A percentile compares a stretch with the other conserved stretches of the same genome.
phyloP scores from a whole-genome alignment of 2,797 vertebrate species.

The Pantherophis alleghaniensis region DNA sequence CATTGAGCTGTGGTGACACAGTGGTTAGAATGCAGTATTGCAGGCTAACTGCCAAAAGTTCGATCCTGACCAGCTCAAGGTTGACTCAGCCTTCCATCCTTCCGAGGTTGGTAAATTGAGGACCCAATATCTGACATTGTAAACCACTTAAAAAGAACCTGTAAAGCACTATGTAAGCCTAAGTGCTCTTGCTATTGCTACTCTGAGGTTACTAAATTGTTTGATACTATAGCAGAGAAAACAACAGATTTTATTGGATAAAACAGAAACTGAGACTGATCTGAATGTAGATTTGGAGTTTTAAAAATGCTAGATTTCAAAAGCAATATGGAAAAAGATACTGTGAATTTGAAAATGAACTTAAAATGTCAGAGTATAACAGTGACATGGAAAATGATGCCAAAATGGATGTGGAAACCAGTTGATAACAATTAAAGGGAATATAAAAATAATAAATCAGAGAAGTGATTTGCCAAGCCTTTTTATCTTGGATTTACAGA shows the following conservation, averaged over 20 bases:
- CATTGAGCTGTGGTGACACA: background rate
- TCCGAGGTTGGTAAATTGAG: background rate
- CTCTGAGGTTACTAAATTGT: background rate
- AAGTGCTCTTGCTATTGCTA: background rate
- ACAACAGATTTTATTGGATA: background rate
- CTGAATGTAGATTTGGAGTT: background rate
- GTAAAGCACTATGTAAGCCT: background rate
- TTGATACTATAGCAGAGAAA: background rate
- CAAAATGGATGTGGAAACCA: background rate
- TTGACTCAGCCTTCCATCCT: background rate
- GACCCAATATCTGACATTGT: background rate
- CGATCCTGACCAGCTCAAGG: fast-evolving
- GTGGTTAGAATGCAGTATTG: background rate
- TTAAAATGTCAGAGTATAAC: background rate
- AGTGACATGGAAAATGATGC: background rate
- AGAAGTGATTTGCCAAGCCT: background rate
- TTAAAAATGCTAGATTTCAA: background rate
- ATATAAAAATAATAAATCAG: background rate
- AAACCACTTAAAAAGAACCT: background rate
- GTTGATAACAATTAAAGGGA: background rate
- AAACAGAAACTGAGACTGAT: background rate
- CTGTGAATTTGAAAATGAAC: background rate
- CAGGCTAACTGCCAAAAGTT: background rate
- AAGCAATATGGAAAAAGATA: background rate
- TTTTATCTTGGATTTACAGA: background rate